A percentile compares a stretch with the other conserved stretches of the same genome.
Evolutionary conservation across 37 sponge, comb jelly and placozoan genomes (phyloP).

Genomic region (Axinella damicornis): DNA sequence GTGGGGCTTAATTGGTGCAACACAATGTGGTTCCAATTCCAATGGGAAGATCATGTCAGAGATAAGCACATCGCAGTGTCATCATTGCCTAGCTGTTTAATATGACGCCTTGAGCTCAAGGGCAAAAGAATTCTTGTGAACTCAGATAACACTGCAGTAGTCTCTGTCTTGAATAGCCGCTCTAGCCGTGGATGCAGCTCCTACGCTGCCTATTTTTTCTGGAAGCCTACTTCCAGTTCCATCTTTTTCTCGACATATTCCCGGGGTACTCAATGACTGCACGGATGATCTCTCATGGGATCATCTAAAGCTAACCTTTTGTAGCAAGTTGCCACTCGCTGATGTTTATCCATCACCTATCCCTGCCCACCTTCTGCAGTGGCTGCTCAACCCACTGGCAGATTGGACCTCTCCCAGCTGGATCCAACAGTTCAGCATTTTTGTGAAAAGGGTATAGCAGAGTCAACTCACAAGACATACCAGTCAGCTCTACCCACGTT

Average conservation of each 20-base stretch:
- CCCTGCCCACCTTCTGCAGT: not conserved
- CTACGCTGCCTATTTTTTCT: conserved; percentile 43
- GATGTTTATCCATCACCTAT: not conserved
- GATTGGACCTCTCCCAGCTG: conserved; percentile 70
- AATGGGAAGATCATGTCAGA: not conserved
- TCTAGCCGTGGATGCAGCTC: conserved; percentile 14
- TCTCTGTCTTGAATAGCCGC: conserved; percentile 11
- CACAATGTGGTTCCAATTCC: no score
- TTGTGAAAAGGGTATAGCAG: conserved; percentile 49
- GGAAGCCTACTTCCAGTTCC: conserved; percentile 33
- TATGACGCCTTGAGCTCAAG: not conserved
- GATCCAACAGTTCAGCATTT: conserved; percentile 45
- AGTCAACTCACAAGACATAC: conserved; percentile 59
- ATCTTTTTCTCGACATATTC: conserved; percentile 8
- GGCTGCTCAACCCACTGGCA: conserved; percentile 21
- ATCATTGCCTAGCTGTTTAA: conserved; percentile 36
- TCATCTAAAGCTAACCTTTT: conserved; percentile 6
- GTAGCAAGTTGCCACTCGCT: not conserved
- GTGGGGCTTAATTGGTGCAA: no score
- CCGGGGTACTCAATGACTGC: conserved; percentile 4
- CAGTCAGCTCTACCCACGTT: conserved; percentile 34
- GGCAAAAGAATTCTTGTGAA: not conserved
- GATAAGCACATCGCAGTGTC: no score
- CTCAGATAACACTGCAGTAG: conserved; percentile 56
- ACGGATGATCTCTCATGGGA: conserved; percentile 70